These are phyloP conservation scores for Hydrochoerus hydrochaeris DNA, from an alignment of 2,113 vertebrate species.

Conservation along the genomic window DNA sequence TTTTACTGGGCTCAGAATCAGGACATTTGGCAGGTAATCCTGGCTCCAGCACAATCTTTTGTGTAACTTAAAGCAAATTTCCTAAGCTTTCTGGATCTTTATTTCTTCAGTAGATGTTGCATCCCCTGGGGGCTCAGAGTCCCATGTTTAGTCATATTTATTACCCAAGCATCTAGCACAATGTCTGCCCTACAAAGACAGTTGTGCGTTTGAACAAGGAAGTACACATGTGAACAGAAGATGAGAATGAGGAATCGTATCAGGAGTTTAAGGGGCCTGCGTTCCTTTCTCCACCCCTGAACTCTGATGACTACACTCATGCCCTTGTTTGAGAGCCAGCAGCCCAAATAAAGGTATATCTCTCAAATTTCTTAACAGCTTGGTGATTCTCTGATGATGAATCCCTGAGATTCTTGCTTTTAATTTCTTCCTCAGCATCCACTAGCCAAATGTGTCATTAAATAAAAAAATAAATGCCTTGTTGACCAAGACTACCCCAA, in stretches of 20 bases:
- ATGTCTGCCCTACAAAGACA: background rate
- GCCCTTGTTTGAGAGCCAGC: conserved; percentile 11
- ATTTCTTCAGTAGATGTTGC: background rate
- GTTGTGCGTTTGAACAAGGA: background rate
- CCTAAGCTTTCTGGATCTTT: background rate
- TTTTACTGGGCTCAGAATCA: conserved; percentile 13
- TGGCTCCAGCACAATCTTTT: background rate
- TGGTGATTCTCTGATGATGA: conserved; percentile 2
- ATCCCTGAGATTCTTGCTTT: background rate
- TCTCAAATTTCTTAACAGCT: background rate
- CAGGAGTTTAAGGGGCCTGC: background rate
- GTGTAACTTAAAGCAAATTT: conserved; percentile 15
- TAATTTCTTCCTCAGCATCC: background rate
- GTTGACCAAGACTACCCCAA: background rate
- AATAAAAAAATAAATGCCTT: background rate
- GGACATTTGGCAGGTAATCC: background rate
- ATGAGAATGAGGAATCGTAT: background rate
- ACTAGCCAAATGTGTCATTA: background rate
- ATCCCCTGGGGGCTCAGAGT: background rate
- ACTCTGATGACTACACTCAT: background rate
- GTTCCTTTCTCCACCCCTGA: background rate
- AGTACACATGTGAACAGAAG: background rate
- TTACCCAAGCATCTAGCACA: background rate
- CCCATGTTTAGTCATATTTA: background rate
- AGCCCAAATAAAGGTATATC: background rate